Base-by-base conservation (phyloP, 1,140 invertebrate genomes). In the Drosophila burlai region DNA sequence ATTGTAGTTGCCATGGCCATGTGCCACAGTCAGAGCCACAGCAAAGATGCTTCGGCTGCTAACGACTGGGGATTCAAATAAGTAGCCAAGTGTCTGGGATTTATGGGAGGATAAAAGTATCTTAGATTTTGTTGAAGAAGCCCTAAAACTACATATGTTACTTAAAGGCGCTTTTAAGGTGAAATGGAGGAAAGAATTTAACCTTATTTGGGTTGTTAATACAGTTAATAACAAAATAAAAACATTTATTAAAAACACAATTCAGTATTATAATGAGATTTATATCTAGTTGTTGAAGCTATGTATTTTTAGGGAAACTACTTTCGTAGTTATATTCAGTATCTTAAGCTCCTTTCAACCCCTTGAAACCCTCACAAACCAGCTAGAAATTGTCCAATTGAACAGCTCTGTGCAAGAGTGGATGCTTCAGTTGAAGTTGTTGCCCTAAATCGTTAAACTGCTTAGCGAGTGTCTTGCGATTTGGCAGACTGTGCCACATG, bases 361-460 rank as follows among this genome's bases (percentile, higher is more conserved):
- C 13, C 0, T 38, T 24, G 2, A 18, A 4, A 36, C 11, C 11
- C 11, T 3, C 18, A 2, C 5, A 24, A 24, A n/a, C 38, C 54
- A 40, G 54, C 54, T 57, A n/a, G 36, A 57, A 57, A 57, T 7
- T 16, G 8, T 40, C 52, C 52, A 24, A 38, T 55, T 24, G 4
- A 24, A 38, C 52, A 38, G 18, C 52, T 55, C 63, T 45, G 5
- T 16, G 7, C 21, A 1, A 4, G 21, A 65, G 38, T 34, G 29
- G 16, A 38, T 46, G 57, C 68, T 71, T 45, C 29, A 42, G 36
- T 46, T 24, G 29, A 31, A 11, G 72, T 78, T 81, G 77, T 63
- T 86, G 43, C 61, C 57, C 65, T 79, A 89, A 89, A 90, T 89
- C 84, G 84, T 89, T 89, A 79, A 89, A 89, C 84, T 90, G 85